Evolutionary conservation across 2,888 invertebrate genomes (phyloP).

Genomic region (Acrocera orbiculus): DNA sequence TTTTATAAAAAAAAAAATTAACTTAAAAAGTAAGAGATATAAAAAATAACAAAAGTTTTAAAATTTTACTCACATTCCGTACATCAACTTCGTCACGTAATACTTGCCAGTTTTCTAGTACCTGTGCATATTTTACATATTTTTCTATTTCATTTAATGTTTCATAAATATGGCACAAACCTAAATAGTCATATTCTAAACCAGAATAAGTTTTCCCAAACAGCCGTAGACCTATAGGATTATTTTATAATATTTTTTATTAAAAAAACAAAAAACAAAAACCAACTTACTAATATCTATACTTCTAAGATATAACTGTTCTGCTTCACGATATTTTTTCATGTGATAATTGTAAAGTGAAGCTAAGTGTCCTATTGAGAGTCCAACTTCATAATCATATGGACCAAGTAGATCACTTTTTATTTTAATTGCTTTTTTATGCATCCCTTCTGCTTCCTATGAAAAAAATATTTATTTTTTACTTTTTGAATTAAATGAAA

Average conservation of each 20-base stretch:
- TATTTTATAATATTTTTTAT: not conserved
- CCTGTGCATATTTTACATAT: constrained; percentile 41
- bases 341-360: constrained; percentile 92
- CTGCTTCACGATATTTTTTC: constrained; percentile 70
- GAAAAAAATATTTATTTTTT: constrained; percentile 8
- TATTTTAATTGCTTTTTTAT: constrained; percentile 78
- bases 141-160: constrained; percentile 44
- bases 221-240: constrained; percentile 47
- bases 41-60: too few species aligned
- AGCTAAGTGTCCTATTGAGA: constrained; percentile 84
- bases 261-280: not conserved
- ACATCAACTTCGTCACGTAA: constrained; percentile 33
- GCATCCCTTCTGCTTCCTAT: constrained; percentile 79
- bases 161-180: constrained; percentile 70
- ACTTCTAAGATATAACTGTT: constrained; percentile 69
- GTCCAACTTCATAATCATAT: constrained; percentile 79
- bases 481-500: not conserved
- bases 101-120: constrained; percentile 47
- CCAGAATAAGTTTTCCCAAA: constrained; percentile 85
- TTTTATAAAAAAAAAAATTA: too few species aligned
- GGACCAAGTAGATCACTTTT: constrained; percentile 72
- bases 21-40: too few species aligned
- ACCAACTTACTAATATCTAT: constrained; percentile 65
- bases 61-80: constrained; percentile 19
- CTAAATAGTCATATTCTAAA: constrained; percentile 86